These are phyloP conservation scores for Chrysocyon brachyurus DNA, from an alignment of 2,797 vertebrate genomes.

Conservation along the genomic window DNA sequence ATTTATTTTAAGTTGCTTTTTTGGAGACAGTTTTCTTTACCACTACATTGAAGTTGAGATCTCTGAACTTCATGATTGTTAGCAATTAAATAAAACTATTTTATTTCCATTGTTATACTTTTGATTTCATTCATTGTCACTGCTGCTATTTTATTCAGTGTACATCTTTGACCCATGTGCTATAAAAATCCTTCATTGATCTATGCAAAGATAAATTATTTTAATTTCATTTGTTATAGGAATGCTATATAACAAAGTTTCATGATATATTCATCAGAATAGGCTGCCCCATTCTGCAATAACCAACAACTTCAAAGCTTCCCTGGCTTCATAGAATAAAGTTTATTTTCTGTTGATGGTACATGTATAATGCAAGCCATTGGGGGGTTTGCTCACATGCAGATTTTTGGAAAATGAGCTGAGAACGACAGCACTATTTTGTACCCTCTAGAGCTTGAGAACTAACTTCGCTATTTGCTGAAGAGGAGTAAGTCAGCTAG, in stretches of 20 bases:
- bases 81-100: neutral
- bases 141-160: neutral
- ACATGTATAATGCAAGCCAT: neutral
- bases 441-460: neutral
- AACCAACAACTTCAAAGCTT: neutral
- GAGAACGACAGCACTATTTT: neutral
- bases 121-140: neutral
- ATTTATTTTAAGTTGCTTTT: neutral
- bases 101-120: neutral
- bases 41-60: neutral
- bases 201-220: neutral
- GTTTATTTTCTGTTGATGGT: neutral
- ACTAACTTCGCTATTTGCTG: neutral
- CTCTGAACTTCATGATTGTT: neutral
- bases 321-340: neutral
- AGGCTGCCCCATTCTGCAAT: neutral
- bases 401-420: neutral
- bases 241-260: neutral
- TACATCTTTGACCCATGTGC: neutral
- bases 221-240: slow-evolving; percentile 33
- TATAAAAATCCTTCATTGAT: neutral
- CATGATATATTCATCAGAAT: neutral
- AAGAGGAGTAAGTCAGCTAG: neutral
- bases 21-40: neutral
- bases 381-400: neutral